Evolutionary conservation across 2,888 invertebrate species (phyloP).

Genomic region (Linnaemya vulpina): DNA sequence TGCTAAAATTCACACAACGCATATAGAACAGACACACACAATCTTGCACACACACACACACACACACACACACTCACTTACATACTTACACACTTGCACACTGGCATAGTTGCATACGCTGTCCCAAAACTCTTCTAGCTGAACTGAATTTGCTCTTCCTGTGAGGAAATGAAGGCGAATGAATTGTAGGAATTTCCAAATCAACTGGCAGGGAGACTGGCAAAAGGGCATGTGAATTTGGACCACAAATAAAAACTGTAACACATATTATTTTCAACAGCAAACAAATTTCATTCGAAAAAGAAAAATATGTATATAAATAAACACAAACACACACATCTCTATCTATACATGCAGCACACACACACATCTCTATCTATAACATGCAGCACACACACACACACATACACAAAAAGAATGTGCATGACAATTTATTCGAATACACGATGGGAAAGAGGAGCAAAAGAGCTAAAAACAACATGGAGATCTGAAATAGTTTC

Average conservation of each 20-base stretch:
- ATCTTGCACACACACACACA: neutral
- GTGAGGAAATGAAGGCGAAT: conserved; percentile 26
- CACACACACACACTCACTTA: neutral
- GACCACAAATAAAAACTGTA: neutral
- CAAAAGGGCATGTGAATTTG: conserved; percentile 13
- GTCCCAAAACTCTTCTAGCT: neutral
- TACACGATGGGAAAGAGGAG: neutral
- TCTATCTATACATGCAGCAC: neutral
- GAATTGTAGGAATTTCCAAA: conserved; percentile 8
- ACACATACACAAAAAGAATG: conserved; percentile 24
- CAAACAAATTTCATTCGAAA: neutral
- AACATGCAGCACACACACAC: neutral
- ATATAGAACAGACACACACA: neutral
- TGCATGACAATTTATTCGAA: conserved; percentile 14
- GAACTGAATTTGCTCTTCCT: conserved; percentile 6
- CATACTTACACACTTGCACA: too few relatives aligned
- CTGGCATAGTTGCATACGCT: too few relatives aligned
- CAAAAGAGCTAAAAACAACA: neutral
- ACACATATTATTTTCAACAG: conserved; percentile 3
- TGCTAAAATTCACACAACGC: neutral
- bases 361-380: neutral
- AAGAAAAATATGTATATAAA: neutral
- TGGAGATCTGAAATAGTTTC: neutral
- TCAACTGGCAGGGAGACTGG: neutral
- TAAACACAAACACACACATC: neutral